Evolutionary conservation across 2,113 vertebrate species (phyloP), one percentile per base, ranked within the genome.

Genomic region (Leucosticte australis): DNA sequence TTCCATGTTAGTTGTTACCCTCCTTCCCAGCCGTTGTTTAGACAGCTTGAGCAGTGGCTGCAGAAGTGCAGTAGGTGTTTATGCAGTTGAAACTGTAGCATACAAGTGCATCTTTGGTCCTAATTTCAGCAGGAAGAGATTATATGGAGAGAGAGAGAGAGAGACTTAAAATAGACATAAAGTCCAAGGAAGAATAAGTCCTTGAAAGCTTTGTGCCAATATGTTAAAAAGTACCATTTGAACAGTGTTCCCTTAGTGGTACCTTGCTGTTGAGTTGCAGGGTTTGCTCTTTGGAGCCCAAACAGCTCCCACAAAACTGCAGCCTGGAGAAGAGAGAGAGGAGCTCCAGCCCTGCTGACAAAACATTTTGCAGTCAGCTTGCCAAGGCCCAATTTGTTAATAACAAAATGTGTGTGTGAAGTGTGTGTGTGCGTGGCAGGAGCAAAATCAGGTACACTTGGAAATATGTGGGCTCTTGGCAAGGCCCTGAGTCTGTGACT

Each of bases 41-140:
- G 98, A 99, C 98, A 99, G 98, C 98, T 99, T 99, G 99, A 98
- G 94, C 87, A 91, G 91, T 10, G 63, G 75, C 49, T 95, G 79
- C 70, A 91, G 77, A 95, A 96, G 68, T 55, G 98, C 96, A 97
- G 96, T 78, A 93, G 97, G 97, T 98, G 98, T 97, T 98, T 98
- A 97, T 98, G 95, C 94, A 97, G 90, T 95, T 53, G 90, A 95
- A 96, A 95, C 57, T 90, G 46, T 35, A 83, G 86, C 92, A 84
- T 90, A 56, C 53, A 94, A 97, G 91, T 75, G 96, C 95, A 97
- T 96, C 93, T 82, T 96, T 91, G 89, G 84, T 91, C 88, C 81
- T 80, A 13, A 83, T 73, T 96, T 94, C 83, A 90, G 56, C 83
- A 90, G 83, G 79, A 94, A 96, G 46, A 83, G 35, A 46, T 82